A percentile compares a stretch with the other conserved stretches of the same genome.
Conservation (phyloP, 2,888 invertebrate species). For the Drosophila picticornis region DNA sequence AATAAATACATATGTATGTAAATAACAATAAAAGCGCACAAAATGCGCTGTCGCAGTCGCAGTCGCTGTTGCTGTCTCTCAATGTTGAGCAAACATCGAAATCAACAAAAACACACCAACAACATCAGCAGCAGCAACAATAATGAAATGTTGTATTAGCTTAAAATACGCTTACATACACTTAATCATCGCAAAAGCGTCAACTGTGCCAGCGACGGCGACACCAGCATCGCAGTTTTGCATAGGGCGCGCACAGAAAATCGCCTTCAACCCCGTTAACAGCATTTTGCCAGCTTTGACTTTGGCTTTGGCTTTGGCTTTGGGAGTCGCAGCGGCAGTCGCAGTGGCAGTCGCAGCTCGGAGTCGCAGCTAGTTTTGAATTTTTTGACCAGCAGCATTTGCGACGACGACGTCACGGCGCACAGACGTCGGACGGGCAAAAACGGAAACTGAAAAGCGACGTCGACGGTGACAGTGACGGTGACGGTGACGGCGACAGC, state of each 20-base stretch:
- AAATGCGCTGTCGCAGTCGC: slow-evolving; percentile 30
- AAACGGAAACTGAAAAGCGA: slow-evolving; percentile 70
- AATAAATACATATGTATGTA: slow-evolving; percentile 48
- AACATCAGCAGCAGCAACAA: slow-evolving; percentile 9
- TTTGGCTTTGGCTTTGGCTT: slow-evolving; percentile 21
- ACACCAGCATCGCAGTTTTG: slow-evolving; percentile 34
- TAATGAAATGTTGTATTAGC: slow-evolving; percentile 40
- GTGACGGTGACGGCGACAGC: slow-evolving; percentile 22
- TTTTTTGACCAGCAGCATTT: slow-evolving; percentile 79
- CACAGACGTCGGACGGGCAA: slow-evolving; percentile 70
- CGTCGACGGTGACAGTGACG: background rate
- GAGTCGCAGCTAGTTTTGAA: slow-evolving; percentile 49
- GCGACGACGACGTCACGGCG: slow-evolving; percentile 77
- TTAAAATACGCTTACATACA: slow-evolving; percentile 46
- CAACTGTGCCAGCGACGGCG: slow-evolving; percentile 4
- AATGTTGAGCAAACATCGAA: slow-evolving; percentile 67
- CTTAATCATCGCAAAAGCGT: slow-evolving; percentile 50
- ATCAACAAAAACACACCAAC: background rate
- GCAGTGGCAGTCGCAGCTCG: slow-evolving; percentile 18
- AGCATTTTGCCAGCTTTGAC: background rate
- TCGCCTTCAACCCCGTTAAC: slow-evolving; percentile 1
- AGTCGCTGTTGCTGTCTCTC: slow-evolving; percentile 32
- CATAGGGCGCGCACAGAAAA: slow-evolving; percentile 36
- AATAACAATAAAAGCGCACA: slow-evolving; percentile 63
- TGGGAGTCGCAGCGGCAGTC: slow-evolving; percentile 21